Conservation (phyloP, 2,797 vertebrate species). For the Syngnathus rostellatus region DNA sequence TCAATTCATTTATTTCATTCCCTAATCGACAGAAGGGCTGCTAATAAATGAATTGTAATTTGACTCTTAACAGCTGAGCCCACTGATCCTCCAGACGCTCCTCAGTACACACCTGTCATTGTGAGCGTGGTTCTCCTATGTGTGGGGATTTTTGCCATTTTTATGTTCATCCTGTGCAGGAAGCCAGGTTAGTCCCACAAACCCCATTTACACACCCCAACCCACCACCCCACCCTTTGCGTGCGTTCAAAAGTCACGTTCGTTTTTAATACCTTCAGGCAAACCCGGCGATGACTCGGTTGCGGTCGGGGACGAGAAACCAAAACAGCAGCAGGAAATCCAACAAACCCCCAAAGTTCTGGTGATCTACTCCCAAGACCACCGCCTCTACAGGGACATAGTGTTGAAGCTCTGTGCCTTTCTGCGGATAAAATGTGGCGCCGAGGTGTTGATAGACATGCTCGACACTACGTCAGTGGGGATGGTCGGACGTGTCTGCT, state of each 20-base stretch:
- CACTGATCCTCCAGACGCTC: neutral
- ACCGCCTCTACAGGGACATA: conserved; percentile 79
- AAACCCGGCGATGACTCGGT: rapidly evolving
- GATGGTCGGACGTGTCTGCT: conserved; percentile 75
- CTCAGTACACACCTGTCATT: neutral
- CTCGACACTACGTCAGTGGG: conserved; percentile 77
- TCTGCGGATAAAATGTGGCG: conserved; percentile 80
- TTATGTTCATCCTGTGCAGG: conserved; percentile 15
- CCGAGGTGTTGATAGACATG: conserved; percentile 80
- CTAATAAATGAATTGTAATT: conserved; percentile 1
- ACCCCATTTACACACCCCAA: too few species aligned
- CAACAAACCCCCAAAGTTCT: conserved; percentile 69
- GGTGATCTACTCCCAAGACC: conserved; percentile 90
- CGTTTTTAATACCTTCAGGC: conserved; percentile 16
- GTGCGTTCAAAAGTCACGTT: neutral
- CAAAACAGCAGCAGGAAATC: neutral
- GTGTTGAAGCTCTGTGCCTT: conserved; percentile 88
- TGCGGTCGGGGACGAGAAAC: rapidly evolving
- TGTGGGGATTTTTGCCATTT: neutral
- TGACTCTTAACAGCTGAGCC: neutral
- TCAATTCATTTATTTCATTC: neutral
- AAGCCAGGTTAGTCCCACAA: conserved; percentile 32
- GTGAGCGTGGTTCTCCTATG: conserved; percentile 11
- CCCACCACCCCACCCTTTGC: neutral
- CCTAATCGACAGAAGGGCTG: neutral